A percentile compares a stretch with the other conserved stretches of the same genome.
phyloP scores from a whole-genome alignment of 2,113 vertebrate species.

The Alethe diademata region DNA sequence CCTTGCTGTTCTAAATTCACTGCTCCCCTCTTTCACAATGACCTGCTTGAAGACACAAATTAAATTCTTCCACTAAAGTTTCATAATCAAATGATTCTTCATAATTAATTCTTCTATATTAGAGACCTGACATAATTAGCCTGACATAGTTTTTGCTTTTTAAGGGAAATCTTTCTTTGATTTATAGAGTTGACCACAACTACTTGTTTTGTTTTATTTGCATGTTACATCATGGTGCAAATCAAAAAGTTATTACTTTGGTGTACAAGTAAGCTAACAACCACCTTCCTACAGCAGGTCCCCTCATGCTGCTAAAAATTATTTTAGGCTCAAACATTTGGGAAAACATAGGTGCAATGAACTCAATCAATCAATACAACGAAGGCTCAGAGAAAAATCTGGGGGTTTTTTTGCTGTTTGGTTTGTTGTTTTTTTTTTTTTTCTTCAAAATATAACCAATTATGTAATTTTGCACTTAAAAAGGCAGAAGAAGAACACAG shows the following conservation, averaged over 20 bases:
- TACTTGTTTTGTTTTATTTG: neutral
- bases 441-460: neutral
- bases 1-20: neutral
- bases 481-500: neutral
- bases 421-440: neutral
- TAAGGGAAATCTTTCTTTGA: neutral
- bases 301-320: neutral
- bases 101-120: neutral
- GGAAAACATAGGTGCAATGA: neutral
- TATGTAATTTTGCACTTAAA: neutral
- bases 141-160: neutral
- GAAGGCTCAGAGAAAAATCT: neutral
- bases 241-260: neutral
- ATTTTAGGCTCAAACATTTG: neutral
- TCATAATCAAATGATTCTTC: neutral
- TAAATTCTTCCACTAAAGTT: neutral
- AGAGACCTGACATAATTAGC: neutral
- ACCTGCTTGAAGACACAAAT: neutral
- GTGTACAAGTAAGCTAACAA: neutral
- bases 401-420: neutral
- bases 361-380: neutral
- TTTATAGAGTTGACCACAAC: neutral
- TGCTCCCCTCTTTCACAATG: neutral
- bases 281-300: neutral
- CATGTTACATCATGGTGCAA: neutral